Conservation (phyloP, 2,888 invertebrate species). For the Agrypnus murinus region DNA sequence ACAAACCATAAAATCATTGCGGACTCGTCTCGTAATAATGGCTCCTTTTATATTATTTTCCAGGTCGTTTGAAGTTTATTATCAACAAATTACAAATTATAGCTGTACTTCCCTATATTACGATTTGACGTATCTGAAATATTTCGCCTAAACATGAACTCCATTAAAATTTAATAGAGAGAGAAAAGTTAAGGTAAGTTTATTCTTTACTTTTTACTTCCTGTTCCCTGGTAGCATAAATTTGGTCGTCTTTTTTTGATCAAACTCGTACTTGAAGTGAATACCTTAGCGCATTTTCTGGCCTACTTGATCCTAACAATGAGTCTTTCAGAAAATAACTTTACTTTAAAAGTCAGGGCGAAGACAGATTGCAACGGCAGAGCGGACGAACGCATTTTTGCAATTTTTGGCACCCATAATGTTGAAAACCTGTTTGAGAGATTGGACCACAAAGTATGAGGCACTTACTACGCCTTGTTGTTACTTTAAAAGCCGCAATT, state of each 20-base stretch:
- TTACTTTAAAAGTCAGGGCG: constrained; percentile 60
- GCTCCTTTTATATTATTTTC: constrained; percentile 31
- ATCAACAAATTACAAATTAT: constrained; percentile 43
- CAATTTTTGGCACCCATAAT: constrained; percentile 57
- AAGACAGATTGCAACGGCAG: constrained; percentile 60
- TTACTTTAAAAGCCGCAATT: constrained; percentile 62
- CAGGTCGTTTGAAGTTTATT: constrained; percentile 36
- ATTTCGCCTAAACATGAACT: constrained; percentile 46
- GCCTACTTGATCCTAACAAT: constrained; percentile 60
- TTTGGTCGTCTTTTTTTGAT: constrained; percentile 43
- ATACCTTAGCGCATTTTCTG: constrained; percentile 60
- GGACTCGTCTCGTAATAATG: constrained; percentile 19
- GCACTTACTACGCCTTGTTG: constrained; percentile 56
- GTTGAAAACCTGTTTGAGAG: constrained; percentile 58
- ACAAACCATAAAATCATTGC: constrained; percentile 24
- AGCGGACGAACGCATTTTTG: constrained; percentile 60
- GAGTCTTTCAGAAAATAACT: constrained; percentile 58
- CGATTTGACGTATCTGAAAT: constrained; percentile 43
- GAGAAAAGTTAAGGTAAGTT: too few relatives aligned
- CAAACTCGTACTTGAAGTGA: constrained; percentile 41
- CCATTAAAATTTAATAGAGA: constrained; percentile 49
- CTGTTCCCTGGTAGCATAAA: constrained; percentile 41
- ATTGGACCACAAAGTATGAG: constrained; percentile 55
- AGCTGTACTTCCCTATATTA: constrained; percentile 14
- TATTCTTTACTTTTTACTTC: constrained; percentile 38